A percentile compares a stretch with the other conserved stretches of the same genome.
These are phyloP conservation scores for Gymnoscelis rufifasciata DNA, from an alignment of 2,888 invertebrate genomes.

Conservation along the genomic window DNA sequence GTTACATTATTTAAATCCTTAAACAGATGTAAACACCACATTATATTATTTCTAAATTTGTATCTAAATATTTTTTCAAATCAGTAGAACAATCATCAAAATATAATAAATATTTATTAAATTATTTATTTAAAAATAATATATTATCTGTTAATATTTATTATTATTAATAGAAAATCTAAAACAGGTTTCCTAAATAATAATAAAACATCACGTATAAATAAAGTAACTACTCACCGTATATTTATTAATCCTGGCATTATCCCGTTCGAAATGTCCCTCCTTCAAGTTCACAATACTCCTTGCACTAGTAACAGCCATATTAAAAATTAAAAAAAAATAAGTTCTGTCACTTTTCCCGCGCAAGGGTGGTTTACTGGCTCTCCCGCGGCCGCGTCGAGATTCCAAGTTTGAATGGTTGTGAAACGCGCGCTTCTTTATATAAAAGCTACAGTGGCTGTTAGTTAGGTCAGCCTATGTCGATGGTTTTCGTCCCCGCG, in stretches of 20 bases:
- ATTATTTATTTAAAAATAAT: too few relatives aligned
- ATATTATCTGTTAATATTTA: too few relatives aligned
- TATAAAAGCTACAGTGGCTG: conserved; percentile 45
- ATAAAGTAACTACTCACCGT: conserved; percentile 62
- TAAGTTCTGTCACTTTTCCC: conserved; percentile 60
- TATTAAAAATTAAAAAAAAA: conserved; percentile 46
- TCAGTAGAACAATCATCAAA: too few relatives aligned
- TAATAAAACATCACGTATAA: too few relatives aligned
- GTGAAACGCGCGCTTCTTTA: conserved; percentile 70
- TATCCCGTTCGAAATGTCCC: conserved; percentile 63
- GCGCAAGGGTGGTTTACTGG: conserved; percentile 46
- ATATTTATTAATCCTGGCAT: conserved; percentile 68
- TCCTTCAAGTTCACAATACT: conserved; percentile 66
- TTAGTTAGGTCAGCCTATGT: conserved; percentile 29
- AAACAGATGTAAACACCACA: too few relatives aligned
- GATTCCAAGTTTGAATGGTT: conserved; percentile 73
- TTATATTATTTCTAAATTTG: too few relatives aligned
- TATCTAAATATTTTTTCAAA: too few relatives aligned
- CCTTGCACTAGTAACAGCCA: conserved; percentile 70
- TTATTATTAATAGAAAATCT: too few relatives aligned
- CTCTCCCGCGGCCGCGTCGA: conserved; percentile 67
- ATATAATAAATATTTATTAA: too few relatives aligned
- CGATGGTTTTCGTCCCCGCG: conserved; percentile 50
- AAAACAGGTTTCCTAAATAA: too few relatives aligned
- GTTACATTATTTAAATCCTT: too few relatives aligned